Percentiles rank a stretch among this genome's conserved stretches.
Conservation (phyloP, 2,888 invertebrate genomes). For the Mimumesa dahlbomi region DNA sequence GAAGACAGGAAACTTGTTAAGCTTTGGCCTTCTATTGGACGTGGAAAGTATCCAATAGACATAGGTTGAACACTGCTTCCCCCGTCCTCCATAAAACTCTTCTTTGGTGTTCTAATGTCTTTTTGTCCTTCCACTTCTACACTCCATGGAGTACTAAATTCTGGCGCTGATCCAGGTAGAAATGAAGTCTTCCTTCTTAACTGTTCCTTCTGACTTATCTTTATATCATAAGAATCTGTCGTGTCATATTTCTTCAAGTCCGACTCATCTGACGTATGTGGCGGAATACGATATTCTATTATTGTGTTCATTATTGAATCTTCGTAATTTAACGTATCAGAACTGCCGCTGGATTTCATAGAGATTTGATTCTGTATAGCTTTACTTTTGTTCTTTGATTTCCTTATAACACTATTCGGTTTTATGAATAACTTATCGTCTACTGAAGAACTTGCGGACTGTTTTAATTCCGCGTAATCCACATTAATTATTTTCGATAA, state of each 20-base stretch:
- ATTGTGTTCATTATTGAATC: conserved; percentile 32
- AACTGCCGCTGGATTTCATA: conserved; percentile 56
- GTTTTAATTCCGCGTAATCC: conserved; percentile 68
- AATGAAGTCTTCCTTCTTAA: conserved; percentile 62
- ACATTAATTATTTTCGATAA: conserved; percentile 72
- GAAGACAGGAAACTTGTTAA: conserved; percentile 87
- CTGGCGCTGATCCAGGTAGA: conserved; percentile 71
- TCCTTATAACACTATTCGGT: conserved; percentile 58
- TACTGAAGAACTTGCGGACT: conserved; percentile 20
- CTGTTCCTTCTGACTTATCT: conserved; percentile 50
- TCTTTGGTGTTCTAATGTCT: conserved; percentile 81
- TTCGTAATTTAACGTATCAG: conserved; percentile 68
- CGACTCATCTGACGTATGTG: not conserved
- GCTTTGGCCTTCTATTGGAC: conserved; percentile 86
- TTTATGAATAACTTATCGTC: conserved; percentile 46
- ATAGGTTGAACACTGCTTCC: conserved; percentile 83
- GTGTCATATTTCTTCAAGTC: not conserved
- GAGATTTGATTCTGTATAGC: conserved; percentile 10
- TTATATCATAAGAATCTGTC: conserved; percentile 11
- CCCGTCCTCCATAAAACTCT: conserved; percentile 84
- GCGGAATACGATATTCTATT: conserved; percentile 38
- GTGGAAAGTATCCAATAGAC: conserved; percentile 84
- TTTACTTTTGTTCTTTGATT: conserved; percentile 57
- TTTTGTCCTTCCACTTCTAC: conserved; percentile 79
- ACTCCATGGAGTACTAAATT: conserved; percentile 71